Conservation (phyloP, 1,140 invertebrate genomes). For the Brachystomella parvula region DNA sequence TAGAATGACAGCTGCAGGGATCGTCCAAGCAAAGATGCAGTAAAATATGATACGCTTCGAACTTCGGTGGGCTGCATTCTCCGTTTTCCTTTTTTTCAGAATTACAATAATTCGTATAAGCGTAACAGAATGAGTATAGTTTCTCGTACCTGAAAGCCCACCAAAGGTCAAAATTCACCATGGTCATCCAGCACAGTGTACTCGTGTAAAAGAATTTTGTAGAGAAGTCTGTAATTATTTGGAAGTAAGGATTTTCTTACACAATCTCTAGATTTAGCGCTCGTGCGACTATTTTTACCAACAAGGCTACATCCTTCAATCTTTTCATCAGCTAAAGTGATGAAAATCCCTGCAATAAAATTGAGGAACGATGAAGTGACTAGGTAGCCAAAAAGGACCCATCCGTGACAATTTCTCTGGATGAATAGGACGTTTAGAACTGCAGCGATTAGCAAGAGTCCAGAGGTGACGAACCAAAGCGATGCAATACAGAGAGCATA, state of each 20-base stretch:
- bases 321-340: not conserved
- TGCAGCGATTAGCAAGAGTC: constrained; percentile 12
- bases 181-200: constrained; percentile 24
- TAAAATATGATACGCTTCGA: constrained; percentile 6
- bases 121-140: not conserved
- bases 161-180: constrained; percentile 10
- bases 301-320: constrained; percentile 10
- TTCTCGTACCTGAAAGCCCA: constrained; percentile 15
- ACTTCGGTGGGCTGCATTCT: not conserved
- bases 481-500: constrained; percentile 48
- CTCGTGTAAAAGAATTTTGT: constrained; percentile 23
- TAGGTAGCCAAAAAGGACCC: constrained; percentile 17
- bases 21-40: not conserved
- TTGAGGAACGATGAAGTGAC: constrained; percentile 19
- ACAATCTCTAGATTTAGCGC: not conserved
- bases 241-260: not conserved
- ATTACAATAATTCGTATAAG: not conserved
- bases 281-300: not conserved
- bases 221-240: constrained; percentile 9
- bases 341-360: constrained; percentile 13
- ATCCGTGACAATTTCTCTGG: constrained; percentile 25
- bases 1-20: not conserved
- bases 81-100: constrained; percentile 4
- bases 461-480: constrained; percentile 45
- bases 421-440: constrained; percentile 9